Percentiles rank a stretch among this genome's conserved stretches.
Evolutionary conservation across 2,113 vertebrate species (phyloP).

Genomic region (Protobothrops mucrosquamatus): DNA sequence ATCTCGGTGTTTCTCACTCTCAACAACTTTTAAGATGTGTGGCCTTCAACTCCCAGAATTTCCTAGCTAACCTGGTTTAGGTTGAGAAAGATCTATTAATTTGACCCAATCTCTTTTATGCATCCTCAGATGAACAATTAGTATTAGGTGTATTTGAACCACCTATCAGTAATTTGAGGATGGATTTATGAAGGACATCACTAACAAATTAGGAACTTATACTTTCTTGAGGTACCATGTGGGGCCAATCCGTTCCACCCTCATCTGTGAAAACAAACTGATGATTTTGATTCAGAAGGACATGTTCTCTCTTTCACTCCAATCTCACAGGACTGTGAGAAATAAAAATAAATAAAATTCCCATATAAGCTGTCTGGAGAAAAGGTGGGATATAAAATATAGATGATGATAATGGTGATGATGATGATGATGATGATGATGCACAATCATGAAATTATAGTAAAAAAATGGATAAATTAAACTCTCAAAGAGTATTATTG

Average conservation of each 20-base stretch:
- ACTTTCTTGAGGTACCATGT: not conserved
- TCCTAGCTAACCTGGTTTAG: not conserved
- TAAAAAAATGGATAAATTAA: not conserved
- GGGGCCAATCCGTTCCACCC: not conserved
- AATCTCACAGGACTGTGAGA: not conserved
- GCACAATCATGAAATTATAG: not conserved
- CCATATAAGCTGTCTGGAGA: not conserved
- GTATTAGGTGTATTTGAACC: not conserved
- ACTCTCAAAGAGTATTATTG: not conserved
- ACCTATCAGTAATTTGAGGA: not conserved
- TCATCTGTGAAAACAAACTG: not conserved
- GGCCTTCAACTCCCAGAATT: not conserved
- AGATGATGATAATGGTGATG: not conserved
- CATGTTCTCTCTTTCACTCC: not conserved
- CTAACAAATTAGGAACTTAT: not conserved
- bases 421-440: too few species aligned
- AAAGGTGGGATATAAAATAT: not conserved
- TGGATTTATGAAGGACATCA: not conserved
- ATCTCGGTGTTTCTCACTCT: not conserved
- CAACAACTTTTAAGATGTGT: not conserved
- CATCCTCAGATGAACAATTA: not conserved
- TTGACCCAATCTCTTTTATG: not conserved
- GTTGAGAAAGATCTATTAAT: not conserved
- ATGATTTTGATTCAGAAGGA: not conserved
- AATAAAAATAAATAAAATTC: not conserved